Percentiles rank a stretch among this genome's conserved stretches.
Evolutionary conservation across 2,113 vertebrate genomes (phyloP).

Genomic region (Petrocephalus zakoni): DNA sequence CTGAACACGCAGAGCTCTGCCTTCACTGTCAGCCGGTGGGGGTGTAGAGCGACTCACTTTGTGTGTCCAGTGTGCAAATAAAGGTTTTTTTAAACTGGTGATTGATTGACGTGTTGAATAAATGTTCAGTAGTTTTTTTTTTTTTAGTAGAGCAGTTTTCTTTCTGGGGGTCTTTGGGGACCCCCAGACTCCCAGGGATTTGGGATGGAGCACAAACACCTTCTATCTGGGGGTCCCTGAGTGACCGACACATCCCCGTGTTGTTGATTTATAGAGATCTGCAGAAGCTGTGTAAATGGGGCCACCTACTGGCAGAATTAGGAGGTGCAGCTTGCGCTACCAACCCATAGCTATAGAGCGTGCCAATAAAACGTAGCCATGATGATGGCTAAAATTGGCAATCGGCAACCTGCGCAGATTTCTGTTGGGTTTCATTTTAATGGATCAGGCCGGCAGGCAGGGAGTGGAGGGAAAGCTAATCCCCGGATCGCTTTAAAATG

Average conservation of each 20-base stretch:
- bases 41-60: too few species aligned
- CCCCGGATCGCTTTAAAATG: conserved; percentile 7
- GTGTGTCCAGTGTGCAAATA: too few species aligned
- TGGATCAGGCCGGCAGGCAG: not conserved
- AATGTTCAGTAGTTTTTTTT: too few species aligned
- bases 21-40: too few species aligned
- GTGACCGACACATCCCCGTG: not conserved
- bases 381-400: not conserved
- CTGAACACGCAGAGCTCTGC: too few species aligned
- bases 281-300: not conserved
- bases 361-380: not conserved
- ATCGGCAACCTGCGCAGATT: not conserved
- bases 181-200: not conserved
- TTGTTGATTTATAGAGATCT: not conserved
- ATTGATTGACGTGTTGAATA: too few species aligned
- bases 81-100: too few species aligned
- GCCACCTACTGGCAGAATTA: conserved; percentile 3
- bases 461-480: not conserved
- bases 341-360: not conserved
- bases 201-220: not conserved
- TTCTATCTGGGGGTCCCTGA: not conserved
- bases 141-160: not conserved
- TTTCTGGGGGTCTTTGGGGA: not conserved
- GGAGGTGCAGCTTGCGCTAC: not conserved
- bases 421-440: not conserved